phyloP scores from a whole-genome alignment of 1,140 invertebrate species.

The Colletes latitarsis region DNA sequence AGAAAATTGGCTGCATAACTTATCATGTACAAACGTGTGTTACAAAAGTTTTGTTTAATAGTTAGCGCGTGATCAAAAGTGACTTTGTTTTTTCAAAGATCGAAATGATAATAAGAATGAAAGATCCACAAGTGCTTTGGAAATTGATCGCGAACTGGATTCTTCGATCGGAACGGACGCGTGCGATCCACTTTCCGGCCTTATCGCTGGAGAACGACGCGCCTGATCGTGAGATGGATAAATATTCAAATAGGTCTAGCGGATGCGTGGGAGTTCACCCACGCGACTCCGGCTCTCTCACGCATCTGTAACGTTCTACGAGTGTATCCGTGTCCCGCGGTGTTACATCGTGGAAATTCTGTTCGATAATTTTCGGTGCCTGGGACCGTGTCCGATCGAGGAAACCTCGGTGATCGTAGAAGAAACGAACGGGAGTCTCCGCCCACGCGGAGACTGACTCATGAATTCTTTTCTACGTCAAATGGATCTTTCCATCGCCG shows the following conservation, averaged over 20 bases:
- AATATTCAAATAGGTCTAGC: conserved; percentile 61
- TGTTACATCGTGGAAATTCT: conserved; percentile 30
- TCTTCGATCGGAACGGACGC: neutral
- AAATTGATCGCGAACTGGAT: neutral
- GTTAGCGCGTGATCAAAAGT: too few species aligned
- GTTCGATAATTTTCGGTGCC: conserved; percentile 51
- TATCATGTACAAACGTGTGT: too few species aligned
- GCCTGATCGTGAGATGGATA: conserved; percentile 35
- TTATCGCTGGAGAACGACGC: neutral
- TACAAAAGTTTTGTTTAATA: too few species aligned
- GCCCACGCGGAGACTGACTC: conserved; percentile 6
- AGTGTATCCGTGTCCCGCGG: conserved; percentile 4
- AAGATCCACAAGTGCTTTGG: neutral
- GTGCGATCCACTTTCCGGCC: conserved; percentile 20
- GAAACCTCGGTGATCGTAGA: conserved; percentile 11
- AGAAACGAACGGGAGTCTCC: conserved; percentile 4
- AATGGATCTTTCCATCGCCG: neutral
- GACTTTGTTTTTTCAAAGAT: too few species aligned
- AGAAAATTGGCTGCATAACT: too few species aligned
- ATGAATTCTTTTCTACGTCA: neutral
- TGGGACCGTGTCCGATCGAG: neutral
- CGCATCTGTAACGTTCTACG: conserved; percentile 53
- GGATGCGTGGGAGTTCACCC: conserved; percentile 61
- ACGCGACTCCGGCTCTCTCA: conserved; percentile 48
- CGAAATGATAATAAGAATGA: too few species aligned